phyloP scores from a whole-genome alignment of 2,113 vertebrate genomes.

The Rhinopomastus cyanomelas region DNA sequence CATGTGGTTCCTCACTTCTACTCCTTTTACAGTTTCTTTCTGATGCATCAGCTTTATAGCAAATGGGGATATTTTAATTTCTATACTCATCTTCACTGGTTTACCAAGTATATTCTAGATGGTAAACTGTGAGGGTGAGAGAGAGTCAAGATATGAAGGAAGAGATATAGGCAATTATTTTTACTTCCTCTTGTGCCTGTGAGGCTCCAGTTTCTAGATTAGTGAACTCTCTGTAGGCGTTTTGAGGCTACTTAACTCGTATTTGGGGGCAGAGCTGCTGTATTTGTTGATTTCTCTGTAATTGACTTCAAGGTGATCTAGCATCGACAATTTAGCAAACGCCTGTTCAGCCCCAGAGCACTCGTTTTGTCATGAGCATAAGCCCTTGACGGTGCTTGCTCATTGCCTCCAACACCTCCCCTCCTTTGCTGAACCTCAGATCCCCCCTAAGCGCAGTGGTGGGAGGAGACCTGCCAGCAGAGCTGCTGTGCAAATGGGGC shows the following conservation, averaged over 20 bases:
- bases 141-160: neutral
- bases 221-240: neutral
- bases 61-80: neutral
- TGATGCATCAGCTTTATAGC: neutral
- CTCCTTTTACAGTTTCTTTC: neutral
- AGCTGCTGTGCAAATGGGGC: slow-evolving; percentile 51
- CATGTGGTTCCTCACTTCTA: neutral
- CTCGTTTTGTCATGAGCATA: slow-evolving; percentile 31
- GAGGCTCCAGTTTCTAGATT: neutral
- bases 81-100: neutral
- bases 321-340: slow-evolving; percentile 4
- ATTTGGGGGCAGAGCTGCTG: slow-evolving; percentile 2
- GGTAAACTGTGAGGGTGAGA: neutral
- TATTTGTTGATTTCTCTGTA: slow-evolving; percentile 40
- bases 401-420: neutral
- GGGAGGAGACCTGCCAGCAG: slow-evolving; percentile 25
- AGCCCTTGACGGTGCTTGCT: neutral
- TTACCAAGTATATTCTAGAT: neutral
- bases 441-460: neutral
- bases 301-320: slow-evolving; percentile 1
- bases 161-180: slow-evolving; percentile 20
- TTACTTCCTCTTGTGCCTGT: neutral
- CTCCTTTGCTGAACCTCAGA: slow-evolving; percentile 15
- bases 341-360: neutral
- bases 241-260: neutral